Base-by-base conservation (phyloP, 1,140 invertebrate species). In the Drosophila auraria region DNA sequence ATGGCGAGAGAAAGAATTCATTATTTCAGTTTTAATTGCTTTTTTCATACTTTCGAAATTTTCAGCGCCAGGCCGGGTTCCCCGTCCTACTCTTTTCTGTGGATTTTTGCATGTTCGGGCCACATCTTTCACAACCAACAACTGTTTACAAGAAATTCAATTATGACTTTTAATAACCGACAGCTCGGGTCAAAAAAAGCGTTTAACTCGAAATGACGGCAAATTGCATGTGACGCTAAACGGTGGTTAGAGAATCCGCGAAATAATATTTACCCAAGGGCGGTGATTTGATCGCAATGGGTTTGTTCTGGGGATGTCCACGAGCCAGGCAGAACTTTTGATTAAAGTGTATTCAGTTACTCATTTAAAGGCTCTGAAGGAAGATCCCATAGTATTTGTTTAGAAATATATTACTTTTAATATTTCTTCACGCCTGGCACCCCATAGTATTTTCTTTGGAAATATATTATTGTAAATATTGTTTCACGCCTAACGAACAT, bases 1-100 rank as follows among this genome's bases (percentile, higher is more conserved):
- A 83, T 77, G 83, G 63, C 78, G 65, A 70, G 78, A 77, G 83
- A 91, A 91, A 84, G 87, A 91, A 91, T 84, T 87, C 87, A 91
- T 91, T 91, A 91, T 91, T 82, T 91, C 78, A 87, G 75, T 91
- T 91, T 91, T 91, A 91, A 91, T 91, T 91, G 83, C 87, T 91
- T 91, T 89, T 91, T 91, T 91, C 87, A 84, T 91, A 91, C 87
- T 91, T 91, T 91, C 86, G 62, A 89, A 83, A 87, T 73, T 62
- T 89, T 74, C 51, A 90, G 75, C 84, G 79, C 78, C 83, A 87
- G 76, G 71, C 77, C 68, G 44, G 49, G 63, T 57, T 53, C 50
- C 71, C 45, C 50, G 47, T 33, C 6, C 59, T 15, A 14, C n/a
- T 23, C 45, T 9, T 8, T 23, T 44, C 27, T 49, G 64, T 47